These are phyloP conservation scores for Cardiocondyla obscurior DNA, from an alignment of 1,140 invertebrate genomes.

Conservation along the genomic window DNA sequence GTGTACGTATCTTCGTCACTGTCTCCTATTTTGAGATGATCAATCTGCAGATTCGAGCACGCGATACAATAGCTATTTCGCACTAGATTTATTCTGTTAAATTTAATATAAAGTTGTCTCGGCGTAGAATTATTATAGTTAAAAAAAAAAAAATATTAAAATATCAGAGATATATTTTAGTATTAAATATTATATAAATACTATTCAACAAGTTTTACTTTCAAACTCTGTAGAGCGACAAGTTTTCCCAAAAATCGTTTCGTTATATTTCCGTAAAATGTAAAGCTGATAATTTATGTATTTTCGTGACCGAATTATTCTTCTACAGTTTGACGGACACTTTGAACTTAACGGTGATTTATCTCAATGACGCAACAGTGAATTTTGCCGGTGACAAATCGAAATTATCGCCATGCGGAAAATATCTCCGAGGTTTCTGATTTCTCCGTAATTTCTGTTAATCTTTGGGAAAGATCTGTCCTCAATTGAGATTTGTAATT, in stretches of 20 bases:
- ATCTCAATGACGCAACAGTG: background rate
- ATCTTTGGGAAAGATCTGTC: slow-evolving; percentile 12
- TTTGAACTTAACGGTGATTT: slow-evolving; percentile 13
- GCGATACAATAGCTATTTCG: background rate
- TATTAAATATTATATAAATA: background rate
- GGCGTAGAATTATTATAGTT: background rate
- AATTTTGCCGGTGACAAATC: slow-evolving; percentile 5
- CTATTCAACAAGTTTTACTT: background rate
- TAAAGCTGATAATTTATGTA: background rate
- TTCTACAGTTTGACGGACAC: background rate
- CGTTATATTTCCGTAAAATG: background rate
- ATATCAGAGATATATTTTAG: background rate
- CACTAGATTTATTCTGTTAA: background rate
- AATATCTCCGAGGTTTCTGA: background rate
- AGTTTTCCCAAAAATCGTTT: background rate
- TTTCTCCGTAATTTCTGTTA: slow-evolving; percentile 32
- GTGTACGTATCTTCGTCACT: slow-evolving; percentile 24
- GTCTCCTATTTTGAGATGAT: slow-evolving; percentile 1
- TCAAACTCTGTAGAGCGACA: background rate
- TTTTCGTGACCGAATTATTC: background rate
- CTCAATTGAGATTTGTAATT: slow-evolving; percentile 43
- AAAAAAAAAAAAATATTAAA: background rate
- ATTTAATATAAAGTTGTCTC: background rate
- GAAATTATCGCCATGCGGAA: background rate
- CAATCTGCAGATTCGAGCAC: background rate